Conservation (phyloP, 2,797 vertebrate genomes). For the Siniperca scherzeri region DNA sequence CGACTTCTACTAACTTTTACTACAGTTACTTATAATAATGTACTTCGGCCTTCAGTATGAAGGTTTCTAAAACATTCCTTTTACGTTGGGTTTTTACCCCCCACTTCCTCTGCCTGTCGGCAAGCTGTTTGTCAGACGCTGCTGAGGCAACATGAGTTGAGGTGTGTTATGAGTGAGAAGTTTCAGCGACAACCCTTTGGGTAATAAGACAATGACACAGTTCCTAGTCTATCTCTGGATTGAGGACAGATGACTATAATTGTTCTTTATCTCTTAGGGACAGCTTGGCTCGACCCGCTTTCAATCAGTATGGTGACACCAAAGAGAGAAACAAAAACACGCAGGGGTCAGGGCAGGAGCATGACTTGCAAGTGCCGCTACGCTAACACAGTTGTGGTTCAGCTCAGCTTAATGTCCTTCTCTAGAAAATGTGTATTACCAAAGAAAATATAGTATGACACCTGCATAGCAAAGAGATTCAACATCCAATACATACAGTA, state of each 20-base stretch:
- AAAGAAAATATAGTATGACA: neutral
- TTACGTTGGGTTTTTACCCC: neutral
- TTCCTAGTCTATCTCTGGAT: constrained; percentile 89
- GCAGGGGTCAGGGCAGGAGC: constrained; percentile 49
- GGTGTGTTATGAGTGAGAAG: constrained; percentile 70
- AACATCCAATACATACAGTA: neutral
- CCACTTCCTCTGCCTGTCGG: constrained; percentile 5
- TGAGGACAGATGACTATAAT: constrained; percentile 88
- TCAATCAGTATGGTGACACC: constrained; percentile 66
- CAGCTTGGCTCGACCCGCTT: constrained; percentile 73
- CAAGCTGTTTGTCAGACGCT: constrained; percentile 55
- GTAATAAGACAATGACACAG: constrained; percentile 88
- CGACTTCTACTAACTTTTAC: neutral
- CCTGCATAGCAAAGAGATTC: neutral
- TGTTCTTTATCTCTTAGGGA: constrained; percentile 86
- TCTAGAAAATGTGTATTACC: neutral
- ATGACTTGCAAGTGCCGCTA: constrained; percentile 28
- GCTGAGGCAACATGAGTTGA: constrained; percentile 62
- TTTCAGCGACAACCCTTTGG: constrained; percentile 76
- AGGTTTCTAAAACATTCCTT: neutral
- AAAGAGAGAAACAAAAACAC: constrained; percentile 73
- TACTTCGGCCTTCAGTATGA: neutral
- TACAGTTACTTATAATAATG: neutral
- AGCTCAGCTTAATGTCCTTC: neutral
- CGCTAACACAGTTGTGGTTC: neutral